These are phyloP conservation scores for Myocastor coypus DNA, from an alignment of 2,113 vertebrate genomes.

Conservation along the genomic window DNA sequence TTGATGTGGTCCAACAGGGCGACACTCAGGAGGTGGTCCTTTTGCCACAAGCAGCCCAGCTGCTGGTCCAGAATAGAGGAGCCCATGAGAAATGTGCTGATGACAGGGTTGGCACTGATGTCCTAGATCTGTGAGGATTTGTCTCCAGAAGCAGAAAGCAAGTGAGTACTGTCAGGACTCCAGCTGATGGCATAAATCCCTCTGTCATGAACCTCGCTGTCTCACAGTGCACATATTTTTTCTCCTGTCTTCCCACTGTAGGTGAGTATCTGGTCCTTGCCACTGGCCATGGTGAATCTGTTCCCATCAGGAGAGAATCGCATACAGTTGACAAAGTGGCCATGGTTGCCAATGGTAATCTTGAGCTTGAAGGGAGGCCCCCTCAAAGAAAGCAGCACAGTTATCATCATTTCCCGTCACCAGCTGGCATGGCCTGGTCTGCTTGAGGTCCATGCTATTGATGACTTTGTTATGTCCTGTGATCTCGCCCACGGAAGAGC, in stretches of 20 bases:
- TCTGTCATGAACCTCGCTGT: conserved; percentile 94
- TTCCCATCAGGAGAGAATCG: too few species aligned
- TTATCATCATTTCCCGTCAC: conserved; percentile 94
- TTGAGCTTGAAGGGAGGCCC: conserved; percentile 98
- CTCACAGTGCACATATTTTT: conserved; percentile 89
- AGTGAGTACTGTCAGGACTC: conserved; percentile 94
- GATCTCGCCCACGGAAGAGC: conserved; percentile 95
- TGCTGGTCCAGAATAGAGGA: conserved; percentile 94
- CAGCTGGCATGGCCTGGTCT: conserved; percentile 94
- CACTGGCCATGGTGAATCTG: too few species aligned
- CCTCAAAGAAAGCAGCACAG: conserved; percentile 93
- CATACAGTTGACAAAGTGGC: background rate
- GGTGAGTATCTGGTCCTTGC: conserved; percentile 88
- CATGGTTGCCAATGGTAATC: conserved; percentile 88
- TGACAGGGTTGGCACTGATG: conserved; percentile 87
- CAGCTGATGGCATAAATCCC: conserved; percentile 96
- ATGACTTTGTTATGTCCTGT: conserved; percentile 94
- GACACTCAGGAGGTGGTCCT: conserved; percentile 93
- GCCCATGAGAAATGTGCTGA: conserved; percentile 96
- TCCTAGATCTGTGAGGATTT: conserved; percentile 99
- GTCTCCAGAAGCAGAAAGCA: conserved; percentile 98
- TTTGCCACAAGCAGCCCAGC: conserved; percentile 98
- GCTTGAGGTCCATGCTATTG: conserved; percentile 96
- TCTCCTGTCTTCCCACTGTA: conserved; percentile 94
- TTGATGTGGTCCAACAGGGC: conserved; percentile 98